Percentiles rank a stretch among this genome's conserved stretches.
These are phyloP conservation scores for Trichoplax adhaerens DNA, from an alignment of 37 sponge, comb jelly and placozoan species.

Conservation along the genomic window DNA sequence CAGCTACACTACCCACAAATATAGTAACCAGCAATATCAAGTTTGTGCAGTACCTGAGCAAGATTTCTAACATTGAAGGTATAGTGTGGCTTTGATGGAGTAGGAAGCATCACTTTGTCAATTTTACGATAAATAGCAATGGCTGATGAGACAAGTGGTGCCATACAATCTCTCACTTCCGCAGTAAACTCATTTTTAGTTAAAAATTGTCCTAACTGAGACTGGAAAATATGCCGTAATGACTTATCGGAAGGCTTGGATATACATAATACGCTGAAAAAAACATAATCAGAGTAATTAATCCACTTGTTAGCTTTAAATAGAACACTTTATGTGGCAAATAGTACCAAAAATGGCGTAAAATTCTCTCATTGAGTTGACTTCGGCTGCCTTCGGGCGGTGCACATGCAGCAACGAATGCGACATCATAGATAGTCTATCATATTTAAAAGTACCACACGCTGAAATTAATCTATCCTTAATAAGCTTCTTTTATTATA, in stretches of 20 bases:
- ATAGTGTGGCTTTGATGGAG: constrained; percentile 37
- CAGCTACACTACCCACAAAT: no score
- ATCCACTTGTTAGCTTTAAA: not conserved
- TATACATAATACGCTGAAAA: constrained; percentile 15
- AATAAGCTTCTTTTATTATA: no score
- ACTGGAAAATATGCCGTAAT: constrained; percentile 8
- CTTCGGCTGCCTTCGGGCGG: constrained; percentile 8
- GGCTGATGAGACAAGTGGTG: constrained; percentile 11
- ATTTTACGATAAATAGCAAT: constrained; percentile 17
- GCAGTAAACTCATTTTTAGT: constrained; percentile 6
- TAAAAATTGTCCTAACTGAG: constrained; percentile 10
- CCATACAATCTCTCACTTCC: constrained; percentile 5
- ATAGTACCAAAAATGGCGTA: no score
- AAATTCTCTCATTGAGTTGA: not conserved
- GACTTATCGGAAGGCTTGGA: constrained; percentile 13
- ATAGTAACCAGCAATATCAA: no score
- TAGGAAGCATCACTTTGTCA: constrained; percentile 14
- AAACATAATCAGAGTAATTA: not conserved
- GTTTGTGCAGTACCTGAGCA: constrained; percentile 17
- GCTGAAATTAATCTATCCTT: no score
- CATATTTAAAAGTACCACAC: no score
- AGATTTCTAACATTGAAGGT: constrained; percentile 39
- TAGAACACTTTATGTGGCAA: not conserved
- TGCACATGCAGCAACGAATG: not conserved
- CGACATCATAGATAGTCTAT: not conserved